Percentiles rank a stretch among this genome's conserved stretches.
Evolutionary conservation across 2,888 invertebrate species (phyloP).

Genomic region (Phragmatobia fuliginosa): DNA sequence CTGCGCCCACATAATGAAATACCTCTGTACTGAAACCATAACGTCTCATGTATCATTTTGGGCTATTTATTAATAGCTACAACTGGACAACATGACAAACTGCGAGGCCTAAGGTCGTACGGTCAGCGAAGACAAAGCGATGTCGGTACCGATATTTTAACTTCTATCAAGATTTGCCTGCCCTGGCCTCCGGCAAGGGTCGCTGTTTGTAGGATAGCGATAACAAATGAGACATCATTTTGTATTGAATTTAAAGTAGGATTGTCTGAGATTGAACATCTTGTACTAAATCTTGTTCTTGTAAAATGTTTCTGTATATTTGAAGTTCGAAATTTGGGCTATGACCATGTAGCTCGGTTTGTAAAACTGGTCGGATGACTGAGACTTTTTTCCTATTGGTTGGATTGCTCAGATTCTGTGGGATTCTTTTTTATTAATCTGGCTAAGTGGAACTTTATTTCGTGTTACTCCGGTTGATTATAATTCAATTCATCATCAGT

Average conservation of each 20-base stretch:
- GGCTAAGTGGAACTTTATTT: too few species aligned
- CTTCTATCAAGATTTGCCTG: slow-evolving; percentile 45
- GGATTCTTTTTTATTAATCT: too few species aligned
- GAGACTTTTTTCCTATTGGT: too few species aligned
- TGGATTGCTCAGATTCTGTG: too few species aligned
- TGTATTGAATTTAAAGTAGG: slow-evolving; percentile 18
- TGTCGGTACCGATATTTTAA: slow-evolving; percentile 45
- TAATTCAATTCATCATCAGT: too few species aligned
- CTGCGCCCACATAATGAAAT: background rate
- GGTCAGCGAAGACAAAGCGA: slow-evolving; percentile 50
- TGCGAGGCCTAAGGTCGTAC: slow-evolving; percentile 33
- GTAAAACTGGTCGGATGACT: too few species aligned
- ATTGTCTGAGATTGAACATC: background rate
- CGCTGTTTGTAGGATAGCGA: slow-evolving; percentile 19
- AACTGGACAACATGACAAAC: slow-evolving; percentile 48
- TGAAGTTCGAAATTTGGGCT: background rate
- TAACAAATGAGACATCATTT: slow-evolving; percentile 31
- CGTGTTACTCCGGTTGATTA: too few species aligned
- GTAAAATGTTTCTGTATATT: slow-evolving; percentile 4
- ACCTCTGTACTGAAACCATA: background rate
- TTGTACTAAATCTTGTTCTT: slow-evolving; percentile 5
- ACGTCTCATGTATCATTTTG: slow-evolving; percentile 44
- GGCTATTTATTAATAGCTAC: slow-evolving; percentile 39
- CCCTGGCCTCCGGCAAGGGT: slow-evolving; percentile 13
- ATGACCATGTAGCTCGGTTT: too few species aligned